phyloP scores from a whole-genome alignment of 2,888 invertebrate genomes.

The Rhingia campestris region DNA sequence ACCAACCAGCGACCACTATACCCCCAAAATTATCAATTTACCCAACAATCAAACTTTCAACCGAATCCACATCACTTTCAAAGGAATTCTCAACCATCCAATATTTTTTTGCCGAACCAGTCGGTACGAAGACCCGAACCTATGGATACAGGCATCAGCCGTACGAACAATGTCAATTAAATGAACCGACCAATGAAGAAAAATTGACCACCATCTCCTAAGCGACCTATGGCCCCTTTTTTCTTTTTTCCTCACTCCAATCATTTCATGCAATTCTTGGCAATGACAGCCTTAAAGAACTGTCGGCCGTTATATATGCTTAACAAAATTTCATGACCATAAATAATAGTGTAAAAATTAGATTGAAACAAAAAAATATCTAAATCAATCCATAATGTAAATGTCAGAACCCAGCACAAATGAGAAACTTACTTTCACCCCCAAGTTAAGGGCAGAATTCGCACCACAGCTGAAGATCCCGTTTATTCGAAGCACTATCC shows the following conservation, averaged over 20 bases:
- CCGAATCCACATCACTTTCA: too few relatives aligned
- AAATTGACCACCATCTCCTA: too few relatives aligned
- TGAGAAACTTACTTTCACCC: constrained; percentile 18
- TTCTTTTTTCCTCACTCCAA: constrained; percentile 23
- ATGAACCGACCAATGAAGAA: too few relatives aligned
- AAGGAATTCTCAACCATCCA: too few relatives aligned
- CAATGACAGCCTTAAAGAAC: neutral
- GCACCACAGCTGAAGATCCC: neutral
- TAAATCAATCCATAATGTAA: neutral
- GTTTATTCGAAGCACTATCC: neutral
- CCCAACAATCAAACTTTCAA: too few relatives aligned
- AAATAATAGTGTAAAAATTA: neutral
- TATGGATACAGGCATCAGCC: too few relatives aligned
- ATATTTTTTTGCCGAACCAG: too few relatives aligned
- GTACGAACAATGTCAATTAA: too few relatives aligned
- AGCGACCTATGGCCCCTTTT: neutral
- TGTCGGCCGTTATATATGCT: constrained; percentile 27
- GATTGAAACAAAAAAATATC: neutral
- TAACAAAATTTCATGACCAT: constrained; percentile 17
- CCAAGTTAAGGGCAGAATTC: neutral
- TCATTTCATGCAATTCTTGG: constrained; percentile 49
- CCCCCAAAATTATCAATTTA: too few relatives aligned
- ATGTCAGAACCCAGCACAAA: constrained; percentile 4
- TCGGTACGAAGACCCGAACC: too few relatives aligned
- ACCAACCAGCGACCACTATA: too few relatives aligned